phyloP scores from a whole-genome alignment of 2,888 invertebrate species.

The Pterostichus niger region DNA sequence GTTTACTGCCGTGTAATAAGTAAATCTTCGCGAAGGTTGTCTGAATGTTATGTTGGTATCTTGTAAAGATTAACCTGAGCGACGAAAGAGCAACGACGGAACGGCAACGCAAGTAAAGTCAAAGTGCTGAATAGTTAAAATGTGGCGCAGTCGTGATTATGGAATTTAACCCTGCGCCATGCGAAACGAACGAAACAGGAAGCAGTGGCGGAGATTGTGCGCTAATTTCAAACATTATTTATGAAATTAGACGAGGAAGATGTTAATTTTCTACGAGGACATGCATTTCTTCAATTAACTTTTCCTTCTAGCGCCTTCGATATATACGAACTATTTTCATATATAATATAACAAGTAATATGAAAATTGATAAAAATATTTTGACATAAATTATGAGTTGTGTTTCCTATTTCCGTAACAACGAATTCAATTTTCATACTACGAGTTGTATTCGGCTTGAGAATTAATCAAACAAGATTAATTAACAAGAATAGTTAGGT shows the following conservation, averaged over 20 bases:
- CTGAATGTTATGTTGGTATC: constrained; percentile 4
- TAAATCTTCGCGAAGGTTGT: constrained; percentile 12
- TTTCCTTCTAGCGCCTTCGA: too few relatives aligned
- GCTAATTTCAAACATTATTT: background rate
- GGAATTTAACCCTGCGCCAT: constrained; percentile 31
- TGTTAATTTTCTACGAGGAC: too few relatives aligned
- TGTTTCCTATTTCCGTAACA: too few relatives aligned
- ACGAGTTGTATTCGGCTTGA: too few relatives aligned
- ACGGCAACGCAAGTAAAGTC: constrained; percentile 29
- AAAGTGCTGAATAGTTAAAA: constrained; percentile 57
- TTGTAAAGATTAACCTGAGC: constrained; percentile 52
- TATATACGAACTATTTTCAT: too few relatives aligned
- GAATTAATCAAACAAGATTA: too few relatives aligned
- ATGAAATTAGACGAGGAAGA: too few relatives aligned
- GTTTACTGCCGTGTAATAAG: constrained; percentile 8
- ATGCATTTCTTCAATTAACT: background rate
- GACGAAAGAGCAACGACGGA: constrained; percentile 15
- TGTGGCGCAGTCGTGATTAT: constrained; percentile 43
- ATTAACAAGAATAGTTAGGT: too few relatives aligned
- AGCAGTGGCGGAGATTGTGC: background rate
- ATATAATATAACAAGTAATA: too few relatives aligned
- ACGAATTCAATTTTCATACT: too few relatives aligned
- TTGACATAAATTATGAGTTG: too few relatives aligned
- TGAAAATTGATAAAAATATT: too few relatives aligned
- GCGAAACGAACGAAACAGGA: background rate